Evolutionary conservation across 2,797 vertebrate genomes (phyloP), one percentile per base, ranked within the genome.

Genomic region (Sphenodon punctatus): DNA sequence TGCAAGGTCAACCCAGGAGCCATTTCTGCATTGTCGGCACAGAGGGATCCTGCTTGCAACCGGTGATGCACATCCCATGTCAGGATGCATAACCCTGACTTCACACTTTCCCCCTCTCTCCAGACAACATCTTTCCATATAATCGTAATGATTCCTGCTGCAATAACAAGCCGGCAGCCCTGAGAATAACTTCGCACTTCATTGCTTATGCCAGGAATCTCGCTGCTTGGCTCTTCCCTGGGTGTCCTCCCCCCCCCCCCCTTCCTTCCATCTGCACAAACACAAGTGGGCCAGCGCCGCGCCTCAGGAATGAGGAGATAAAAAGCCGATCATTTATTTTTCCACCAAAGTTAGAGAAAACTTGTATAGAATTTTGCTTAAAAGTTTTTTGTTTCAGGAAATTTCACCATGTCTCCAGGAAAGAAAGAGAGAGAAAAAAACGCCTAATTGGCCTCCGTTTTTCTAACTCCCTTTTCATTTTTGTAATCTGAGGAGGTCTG

Each of bases 391-490:
- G 93, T 95, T 96, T 96, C 95, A 95, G 95, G 95, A 96, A 96
- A 96, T 96, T 94, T 96, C 95, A 96, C 96, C 95, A 95, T 95
- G 95, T 96, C 95, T 96, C 95, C 93, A 91, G 85, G 93, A 95
- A 94, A 90, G 86, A 89, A 85, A 76, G 76, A 64, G 78, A 22
- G n/a, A 23, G 25, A 61, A 48, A 30, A 59, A 46, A 43, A 76
- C 2, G 2, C 64, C 86, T 95, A 95, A 95, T 95, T 96, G 90
- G 93, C 92, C 92, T 95, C 94, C 95, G 94, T 82, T 94, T 95
- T 94, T 93, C 92, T 90, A 90, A 77, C 88, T 94, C 92, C 80
- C 86, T 90, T 93, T 94, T 93, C 91, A 86, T 93, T 94, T 93
- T 76, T 93, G 94, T 93, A 95, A 95, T 90, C 59, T 78, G 89